Evolutionary conservation across 2,888 invertebrate genomes (phyloP).

Genomic region (Cancer borealis): DNA sequence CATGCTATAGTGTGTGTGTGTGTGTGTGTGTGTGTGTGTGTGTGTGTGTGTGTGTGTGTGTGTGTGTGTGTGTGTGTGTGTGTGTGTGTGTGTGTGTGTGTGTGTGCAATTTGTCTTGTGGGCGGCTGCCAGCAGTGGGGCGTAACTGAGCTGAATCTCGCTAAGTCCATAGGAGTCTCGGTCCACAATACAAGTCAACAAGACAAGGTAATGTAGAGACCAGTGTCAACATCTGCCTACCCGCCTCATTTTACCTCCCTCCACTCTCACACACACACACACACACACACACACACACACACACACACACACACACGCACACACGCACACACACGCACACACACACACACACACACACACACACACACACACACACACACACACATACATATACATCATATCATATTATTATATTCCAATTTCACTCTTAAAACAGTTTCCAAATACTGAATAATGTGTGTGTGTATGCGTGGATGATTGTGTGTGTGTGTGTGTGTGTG

Average conservation of each 20-base stretch:
- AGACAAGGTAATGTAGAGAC: slow-evolving; percentile 26
- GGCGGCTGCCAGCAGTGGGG: neutral
- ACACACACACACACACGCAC: slow-evolving; percentile 20
- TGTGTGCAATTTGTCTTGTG: slow-evolving; percentile 18
- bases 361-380: too few species aligned
- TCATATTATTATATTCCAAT: too few species aligned
- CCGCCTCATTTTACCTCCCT: neutral
- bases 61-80: slow-evolving; percentile 40
- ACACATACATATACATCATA: too few species aligned
- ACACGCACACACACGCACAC: neutral
- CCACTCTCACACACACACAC: neutral
- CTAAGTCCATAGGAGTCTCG: neutral
- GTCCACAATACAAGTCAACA: slow-evolving; percentile 34
- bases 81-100: slow-evolving; percentile 37
- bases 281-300: slow-evolving; percentile 3
- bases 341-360: too few species aligned
- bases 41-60: slow-evolving; percentile 40
- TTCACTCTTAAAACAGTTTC: too few species aligned
- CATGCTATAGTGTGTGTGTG: neutral
- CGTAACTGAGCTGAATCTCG: slow-evolving; percentile 17
- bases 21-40: slow-evolving; percentile 20
- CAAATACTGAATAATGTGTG: neutral
- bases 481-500: neutral
- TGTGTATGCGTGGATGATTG: too few species aligned
- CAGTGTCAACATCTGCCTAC: slow-evolving; percentile 29